Evolutionary conservation across 2,113 vertebrate species (phyloP).

Genomic region (Camelus dromedarius): DNA sequence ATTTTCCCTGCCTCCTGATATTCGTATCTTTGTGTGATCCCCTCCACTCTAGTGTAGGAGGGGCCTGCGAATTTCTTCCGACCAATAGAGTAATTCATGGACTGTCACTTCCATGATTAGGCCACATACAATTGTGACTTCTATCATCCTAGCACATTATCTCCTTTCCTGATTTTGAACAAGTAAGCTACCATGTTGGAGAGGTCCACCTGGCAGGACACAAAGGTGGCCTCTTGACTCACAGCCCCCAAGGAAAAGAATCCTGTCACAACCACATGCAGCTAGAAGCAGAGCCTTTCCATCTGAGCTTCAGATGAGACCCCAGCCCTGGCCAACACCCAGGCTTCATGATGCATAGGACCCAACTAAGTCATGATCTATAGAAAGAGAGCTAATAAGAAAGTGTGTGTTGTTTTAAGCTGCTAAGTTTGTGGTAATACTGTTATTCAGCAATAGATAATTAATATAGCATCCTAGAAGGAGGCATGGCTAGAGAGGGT

Average conservation of each 20-base stretch:
- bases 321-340: background rate
- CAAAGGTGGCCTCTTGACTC: background rate
- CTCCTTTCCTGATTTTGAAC: background rate
- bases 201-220: background rate
- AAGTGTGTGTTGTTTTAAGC: background rate
- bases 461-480: background rate
- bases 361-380: background rate
- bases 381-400: background rate
- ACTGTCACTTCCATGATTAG: background rate
- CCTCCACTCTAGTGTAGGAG: background rate
- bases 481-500: background rate
- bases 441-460: constrained; percentile 21
- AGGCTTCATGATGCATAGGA: background rate
- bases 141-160: background rate
- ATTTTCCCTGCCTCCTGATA: background rate
- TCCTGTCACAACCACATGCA: background rate
- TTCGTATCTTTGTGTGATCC: background rate
- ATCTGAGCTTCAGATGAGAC: background rate
- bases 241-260: background rate
- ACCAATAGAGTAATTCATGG: background rate
- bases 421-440: background rate
- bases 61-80: background rate
- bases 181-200: background rate
- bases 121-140: background rate
- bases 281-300: background rate